Base-by-base conservation (phyloP, 2,888 invertebrate genomes). In the Eilema depressum region DNA sequence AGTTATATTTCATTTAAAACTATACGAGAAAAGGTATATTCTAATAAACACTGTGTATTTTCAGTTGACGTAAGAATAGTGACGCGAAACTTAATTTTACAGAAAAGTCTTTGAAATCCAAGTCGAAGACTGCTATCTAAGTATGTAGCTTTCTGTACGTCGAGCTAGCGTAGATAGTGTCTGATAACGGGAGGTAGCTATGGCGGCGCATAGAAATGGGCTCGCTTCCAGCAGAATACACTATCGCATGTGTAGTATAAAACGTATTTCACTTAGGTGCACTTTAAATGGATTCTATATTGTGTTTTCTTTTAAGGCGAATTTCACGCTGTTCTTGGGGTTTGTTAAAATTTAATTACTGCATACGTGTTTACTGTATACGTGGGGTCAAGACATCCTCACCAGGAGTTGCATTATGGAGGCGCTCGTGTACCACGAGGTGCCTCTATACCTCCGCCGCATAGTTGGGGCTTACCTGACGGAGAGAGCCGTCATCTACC, bases 181-280 rank as follows among this genome's bases (percentile, higher is more conserved):
- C 79, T 77, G 82, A 83, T 83, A 83, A 76, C 77, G 68, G 70
- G 70, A 66, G 71, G 75, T 69, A 77, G 74, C 70, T 64, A 77
- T 75, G 73, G 70, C 62, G 74, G 71, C 71, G 82, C 79, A 82
- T 82, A 79, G 83, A 79, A 83, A 79, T 77, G 79, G 84, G 84
- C 84, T 75, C 71, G 76, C 77, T 82, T 83, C 83, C 84, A 82
- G 75, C 69, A 75, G 64, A 73, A 68, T 75, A 81, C 75, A 74
- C 77, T 75, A 71, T 70, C 61, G 30, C 64, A 65, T 75, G 63
- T 80, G 70, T 76, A 80, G 75, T 82, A 80, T 78, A 76, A 78
- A 76, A 82, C 67, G 76, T 80, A 80, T 78, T 82, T 77, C 72
- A 82, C 80, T 76, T 68, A 81, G 78, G 76, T 80, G 78, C 82